phyloP scores from a whole-genome alignment of 2,113 vertebrate genomes.

The Apus apus region DNA sequence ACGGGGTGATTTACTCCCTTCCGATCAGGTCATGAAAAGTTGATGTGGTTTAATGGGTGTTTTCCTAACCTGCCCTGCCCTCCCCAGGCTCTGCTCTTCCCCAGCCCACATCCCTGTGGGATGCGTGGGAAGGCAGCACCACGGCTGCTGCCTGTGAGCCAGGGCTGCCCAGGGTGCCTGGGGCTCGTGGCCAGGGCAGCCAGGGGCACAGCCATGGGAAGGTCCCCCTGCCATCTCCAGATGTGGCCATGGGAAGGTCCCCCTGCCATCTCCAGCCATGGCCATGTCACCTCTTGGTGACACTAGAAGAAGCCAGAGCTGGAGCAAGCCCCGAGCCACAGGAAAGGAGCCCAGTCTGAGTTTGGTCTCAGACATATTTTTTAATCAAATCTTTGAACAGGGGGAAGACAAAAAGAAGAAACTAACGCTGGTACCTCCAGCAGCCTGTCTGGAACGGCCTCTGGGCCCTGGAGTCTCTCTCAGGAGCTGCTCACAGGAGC shows the following conservation, averaged over 20 bases:
- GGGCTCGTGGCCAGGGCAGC: too few species aligned
- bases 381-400: background rate
- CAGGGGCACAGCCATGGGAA: background rate
- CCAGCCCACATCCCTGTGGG: background rate
- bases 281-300: background rate
- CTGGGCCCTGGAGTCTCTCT: rapidly evolving
- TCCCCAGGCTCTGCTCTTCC: background rate
- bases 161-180: background rate
- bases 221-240: background rate
- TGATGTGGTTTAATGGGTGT: background rate
- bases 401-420: background rate
- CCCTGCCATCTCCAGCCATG: rapidly evolving
- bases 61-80: background rate
- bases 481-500: background rate
- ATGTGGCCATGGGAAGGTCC: background rate
- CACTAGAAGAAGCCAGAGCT: background rate
- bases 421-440: background rate
- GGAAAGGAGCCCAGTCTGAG: background rate
- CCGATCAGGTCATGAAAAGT: background rate
- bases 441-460: background rate
- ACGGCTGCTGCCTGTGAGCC: rapidly evolving
- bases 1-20: background rate
- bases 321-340: background rate
- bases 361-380: background rate
- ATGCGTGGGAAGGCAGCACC: background rate